Evolutionary conservation across 2,797 vertebrate species (phyloP), one percentile per base, ranked within the genome.

Genomic region (Sebastes hopkinsi): DNA sequence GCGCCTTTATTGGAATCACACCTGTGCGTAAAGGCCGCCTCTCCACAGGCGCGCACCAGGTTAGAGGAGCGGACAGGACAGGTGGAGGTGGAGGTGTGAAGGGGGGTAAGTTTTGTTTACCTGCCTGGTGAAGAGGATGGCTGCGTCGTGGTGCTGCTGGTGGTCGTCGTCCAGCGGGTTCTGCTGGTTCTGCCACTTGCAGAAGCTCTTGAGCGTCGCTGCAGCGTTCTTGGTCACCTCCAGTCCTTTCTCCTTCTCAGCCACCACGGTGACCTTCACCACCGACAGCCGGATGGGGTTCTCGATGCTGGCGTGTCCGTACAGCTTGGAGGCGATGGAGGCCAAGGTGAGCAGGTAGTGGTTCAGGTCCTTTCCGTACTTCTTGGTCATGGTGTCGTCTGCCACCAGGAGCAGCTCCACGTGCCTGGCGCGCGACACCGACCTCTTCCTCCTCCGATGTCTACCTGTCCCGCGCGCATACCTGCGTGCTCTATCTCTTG

Each of bases 61-160:
- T 14, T 30, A 13, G 14, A 4, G 55, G 12, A 34, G 70, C 25
- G 18, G 29, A 30, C 29, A 32, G n/a, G 22, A 67, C 79, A 78
- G 81, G 81, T 77, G 67, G 80, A 55, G 30, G 64, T 13, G 60
- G 80, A 55, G 30, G 64, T 13, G 60, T 42, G 38, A 46, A 32
- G 50, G 16, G 55, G 58, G 59, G 14, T 42, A 12, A 5, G 73
- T 69, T 66, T 88, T 90, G 84, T 96, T 95, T 98, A 99, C 98
- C 98, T 99, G 97, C 74, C 98, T 96, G 85, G 98, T 99, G 95
- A 99, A 99, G 92, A 99, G 97, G 91, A 99, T 98, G 88, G 98
- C 98, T 0, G 98, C 98, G 3, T 99, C 98, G 1, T 99, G 97
- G 87, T 99, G 98, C n/a, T 98, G 96, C 8, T 96, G 96, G 2